phyloP scores from a whole-genome alignment of 2,113 vertebrate species.

The Thryonomys swinderianus region DNA sequence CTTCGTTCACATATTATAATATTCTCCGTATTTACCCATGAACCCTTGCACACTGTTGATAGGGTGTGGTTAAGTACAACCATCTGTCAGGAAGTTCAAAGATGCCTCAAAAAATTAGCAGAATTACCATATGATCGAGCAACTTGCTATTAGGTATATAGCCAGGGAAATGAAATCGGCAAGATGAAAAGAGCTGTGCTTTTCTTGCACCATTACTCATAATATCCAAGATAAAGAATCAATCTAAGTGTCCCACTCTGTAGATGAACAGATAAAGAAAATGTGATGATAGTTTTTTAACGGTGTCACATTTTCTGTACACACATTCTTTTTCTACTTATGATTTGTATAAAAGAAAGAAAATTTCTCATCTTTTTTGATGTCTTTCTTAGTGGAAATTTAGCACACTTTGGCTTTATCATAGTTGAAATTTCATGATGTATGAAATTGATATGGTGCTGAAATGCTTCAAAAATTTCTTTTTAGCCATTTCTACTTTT shows the following conservation, averaged over 20 bases:
- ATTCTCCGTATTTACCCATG: neutral
- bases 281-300: slow-evolving; percentile 15
- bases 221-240: neutral
- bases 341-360: slow-evolving; percentile 55
- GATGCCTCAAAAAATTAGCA: neutral
- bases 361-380: slow-evolving; percentile 31
- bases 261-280: neutral
- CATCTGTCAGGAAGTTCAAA: neutral
- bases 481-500: slow-evolving; percentile 39
- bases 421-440: slow-evolving; percentile 67
- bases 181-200: neutral
- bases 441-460: slow-evolving; percentile 62
- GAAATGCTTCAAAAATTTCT: slow-evolving; percentile 49
- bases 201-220: neutral
- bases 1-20: neutral
- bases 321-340: neutral
- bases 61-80: neutral
- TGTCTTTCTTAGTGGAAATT: slow-evolving; percentile 57
- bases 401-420: neutral
- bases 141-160: neutral
- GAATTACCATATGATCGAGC: neutral
- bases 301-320: slow-evolving; percentile 3
- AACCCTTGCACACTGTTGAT: neutral
- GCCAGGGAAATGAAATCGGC: neutral
- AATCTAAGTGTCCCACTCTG: neutral